Evolutionary conservation across 2,797 vertebrate genomes (phyloP).

Genomic region (Peromyscus melanophrys): DNA sequence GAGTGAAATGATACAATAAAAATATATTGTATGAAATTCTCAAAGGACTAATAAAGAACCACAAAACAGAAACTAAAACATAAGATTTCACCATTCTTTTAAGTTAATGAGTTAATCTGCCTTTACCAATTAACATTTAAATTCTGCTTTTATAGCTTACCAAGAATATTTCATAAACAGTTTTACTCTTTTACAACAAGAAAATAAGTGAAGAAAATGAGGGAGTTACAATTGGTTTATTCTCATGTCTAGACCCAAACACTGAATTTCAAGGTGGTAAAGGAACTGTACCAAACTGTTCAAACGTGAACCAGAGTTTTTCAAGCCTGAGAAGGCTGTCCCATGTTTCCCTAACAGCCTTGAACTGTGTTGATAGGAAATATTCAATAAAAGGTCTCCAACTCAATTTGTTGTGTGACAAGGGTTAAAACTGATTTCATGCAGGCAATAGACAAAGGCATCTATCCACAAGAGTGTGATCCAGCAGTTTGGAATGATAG

Average conservation of each 20-base stretch:
- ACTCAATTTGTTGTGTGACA: neutral
- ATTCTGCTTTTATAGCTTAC: neutral
- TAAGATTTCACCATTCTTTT: neutral
- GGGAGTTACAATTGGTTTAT: neutral
- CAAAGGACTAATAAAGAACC: neutral
- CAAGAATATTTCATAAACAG: neutral
- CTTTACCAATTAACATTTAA: slow-evolving; percentile 33
- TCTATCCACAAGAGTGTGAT: neutral
- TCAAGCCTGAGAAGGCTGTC: neutral
- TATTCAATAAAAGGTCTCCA: neutral
- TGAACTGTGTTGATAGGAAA: neutral
- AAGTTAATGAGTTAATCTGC: neutral
- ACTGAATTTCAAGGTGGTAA: neutral
- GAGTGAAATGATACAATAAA: neutral
- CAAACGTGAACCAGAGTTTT: neutral
- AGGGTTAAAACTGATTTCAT: slow-evolving; percentile 20
- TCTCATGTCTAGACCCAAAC: neutral
- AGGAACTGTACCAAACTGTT: neutral
- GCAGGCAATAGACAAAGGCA: neutral
- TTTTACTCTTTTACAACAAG: neutral
- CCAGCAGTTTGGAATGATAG: neutral
- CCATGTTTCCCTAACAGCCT: neutral
- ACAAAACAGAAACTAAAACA: neutral
- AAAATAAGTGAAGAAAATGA: neutral
- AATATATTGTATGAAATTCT: neutral